Evolutionary conservation across 2,888 invertebrate genomes (phyloP).

Genomic region (Osedax frankpressi): DNA sequence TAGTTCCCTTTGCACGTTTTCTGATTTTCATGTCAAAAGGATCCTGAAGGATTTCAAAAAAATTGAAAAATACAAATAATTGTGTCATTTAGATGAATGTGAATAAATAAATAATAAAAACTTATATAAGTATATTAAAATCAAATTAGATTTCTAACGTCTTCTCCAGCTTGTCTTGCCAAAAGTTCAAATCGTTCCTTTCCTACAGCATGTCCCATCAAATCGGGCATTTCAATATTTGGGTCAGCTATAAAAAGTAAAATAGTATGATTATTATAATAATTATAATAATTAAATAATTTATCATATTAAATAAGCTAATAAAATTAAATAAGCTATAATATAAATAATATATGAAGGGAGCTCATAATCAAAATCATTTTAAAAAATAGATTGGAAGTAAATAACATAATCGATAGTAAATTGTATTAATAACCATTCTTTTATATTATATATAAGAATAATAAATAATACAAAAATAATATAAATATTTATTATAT

Average conservation of each 20-base stretch:
- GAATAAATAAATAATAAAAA: neutral
- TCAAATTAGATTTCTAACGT: slow-evolving; percentile 49
- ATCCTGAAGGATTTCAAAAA: slow-evolving; percentile 33
- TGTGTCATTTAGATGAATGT: neutral
- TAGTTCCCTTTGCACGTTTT: slow-evolving; percentile 68
- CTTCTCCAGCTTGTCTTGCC: slow-evolving; percentile 72
- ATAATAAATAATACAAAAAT: too few species aligned
- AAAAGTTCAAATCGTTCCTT: slow-evolving; percentile 77
- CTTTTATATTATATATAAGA: too few species aligned
- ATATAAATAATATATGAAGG: too few species aligned
- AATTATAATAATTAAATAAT: slow-evolving; percentile 2
- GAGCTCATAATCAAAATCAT: too few species aligned
- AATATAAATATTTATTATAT: too few species aligned
- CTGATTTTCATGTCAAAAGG: slow-evolving; percentile 60
- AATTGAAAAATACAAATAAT: too few species aligned
- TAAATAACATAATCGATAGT: too few species aligned
- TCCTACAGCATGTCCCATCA: slow-evolving; percentile 82
- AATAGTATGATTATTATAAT: neutral
- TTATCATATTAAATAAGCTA: too few species aligned
- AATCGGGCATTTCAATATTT: slow-evolving; percentile 59
- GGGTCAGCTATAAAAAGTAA: slow-evolving; percentile 29
- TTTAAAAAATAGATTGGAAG: too few species aligned
- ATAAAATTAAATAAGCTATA: too few species aligned
- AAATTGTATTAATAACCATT: too few species aligned
- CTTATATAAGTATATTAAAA: neutral